A percentile compares a stretch with the other conserved stretches of the same genome.
These are phyloP conservation scores for Heliocidaris erythrogramma DNA, from an alignment of 35 echinoderm and acorn worm genomes.

Conservation along the genomic window DNA sequence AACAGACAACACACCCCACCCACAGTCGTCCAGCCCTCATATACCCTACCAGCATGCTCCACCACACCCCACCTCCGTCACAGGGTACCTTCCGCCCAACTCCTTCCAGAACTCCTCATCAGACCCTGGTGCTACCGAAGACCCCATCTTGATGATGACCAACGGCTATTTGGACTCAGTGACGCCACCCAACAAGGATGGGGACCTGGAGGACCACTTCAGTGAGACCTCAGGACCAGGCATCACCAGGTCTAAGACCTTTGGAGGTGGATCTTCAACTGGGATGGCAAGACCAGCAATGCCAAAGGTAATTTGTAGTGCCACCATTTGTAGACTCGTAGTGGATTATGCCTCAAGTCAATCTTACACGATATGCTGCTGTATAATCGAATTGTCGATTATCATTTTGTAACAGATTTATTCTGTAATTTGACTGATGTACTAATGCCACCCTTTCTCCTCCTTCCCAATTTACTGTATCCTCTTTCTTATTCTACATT, in stretches of 20 bases:
- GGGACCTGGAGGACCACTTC: conserved; percentile 11
- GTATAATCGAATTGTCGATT: not conserved
- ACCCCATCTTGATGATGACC: not conserved
- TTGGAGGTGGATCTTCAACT: conserved; percentile 33
- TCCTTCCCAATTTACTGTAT: too few species aligned
- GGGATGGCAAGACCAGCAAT: conserved; percentile 33
- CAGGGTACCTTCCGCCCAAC: not conserved
- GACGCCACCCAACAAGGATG: not conserved
- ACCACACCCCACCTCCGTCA: not conserved
- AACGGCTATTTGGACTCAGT: conserved; percentile 33
- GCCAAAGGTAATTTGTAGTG: conserved; percentile 53
- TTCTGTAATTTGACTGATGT: too few species aligned
- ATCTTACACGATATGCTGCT: not conserved
- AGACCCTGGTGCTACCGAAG: not conserved
- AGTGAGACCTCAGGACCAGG: not conserved
- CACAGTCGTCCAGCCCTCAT: conserved; percentile 47
- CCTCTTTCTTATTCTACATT: too few species aligned
- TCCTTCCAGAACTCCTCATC: not conserved
- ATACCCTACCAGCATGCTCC: conserved; percentile 16
- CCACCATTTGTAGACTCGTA: conserved; percentile 71
- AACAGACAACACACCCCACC: not conserved
- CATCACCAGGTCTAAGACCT: conserved; percentile 66
- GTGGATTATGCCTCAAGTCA: conserved; percentile 24
- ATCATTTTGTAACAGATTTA: too few species aligned
- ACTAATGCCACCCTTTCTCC: too few species aligned